Evolutionary conservation across 2,888 invertebrate species (phyloP), one percentile per base, ranked within the genome.

Genomic region (Leucophora obtusa): DNA sequence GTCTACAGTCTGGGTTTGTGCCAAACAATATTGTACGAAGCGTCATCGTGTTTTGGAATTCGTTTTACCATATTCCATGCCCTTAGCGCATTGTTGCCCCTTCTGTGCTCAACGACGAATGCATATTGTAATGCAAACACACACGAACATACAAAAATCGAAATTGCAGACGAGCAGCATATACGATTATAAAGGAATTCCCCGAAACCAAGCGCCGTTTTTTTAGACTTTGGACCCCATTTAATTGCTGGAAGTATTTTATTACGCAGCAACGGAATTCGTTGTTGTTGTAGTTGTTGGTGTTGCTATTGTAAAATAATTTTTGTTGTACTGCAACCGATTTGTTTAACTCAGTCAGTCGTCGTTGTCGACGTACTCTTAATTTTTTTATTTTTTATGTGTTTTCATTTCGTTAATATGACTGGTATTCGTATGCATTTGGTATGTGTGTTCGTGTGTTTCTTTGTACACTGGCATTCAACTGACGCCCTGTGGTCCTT

Each of bases 151-250:
- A 38, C 11, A 38, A 0, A 38, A 11, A 38, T 38, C 2, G 1
- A 38, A 28, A 28, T 38, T 38, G 38, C 11, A 38, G 38, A 74
- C 68, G 62, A 71, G 66, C 70, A 65, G 65, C 70, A 81, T 53
- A 33, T 58, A 66, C 82, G 82, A 82, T 59, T 81, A 69, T 56
- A 60, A 71, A 82, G 85, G 85, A 85, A 85, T 85, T 85, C 85
- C 86, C 84, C 83, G 83, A 83, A 83, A 76, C 74, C 75, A 75
- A 82, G 82, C 82, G 80, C 82, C 82, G 77, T 75, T 83, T 79
- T n/a, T 74, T 78, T 83, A 82, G 83, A 84, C 83, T 79, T 83
- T 84, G 83, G 79, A 83, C 82, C 79, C 78, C 74, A 63, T 65
- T 71, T 73, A 82, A 82, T 83, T 82, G 79, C 69, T 79, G 82